Base-by-base conservation (phyloP, 2,888 invertebrate genomes). In the Polymixis flavicincta region DNA sequence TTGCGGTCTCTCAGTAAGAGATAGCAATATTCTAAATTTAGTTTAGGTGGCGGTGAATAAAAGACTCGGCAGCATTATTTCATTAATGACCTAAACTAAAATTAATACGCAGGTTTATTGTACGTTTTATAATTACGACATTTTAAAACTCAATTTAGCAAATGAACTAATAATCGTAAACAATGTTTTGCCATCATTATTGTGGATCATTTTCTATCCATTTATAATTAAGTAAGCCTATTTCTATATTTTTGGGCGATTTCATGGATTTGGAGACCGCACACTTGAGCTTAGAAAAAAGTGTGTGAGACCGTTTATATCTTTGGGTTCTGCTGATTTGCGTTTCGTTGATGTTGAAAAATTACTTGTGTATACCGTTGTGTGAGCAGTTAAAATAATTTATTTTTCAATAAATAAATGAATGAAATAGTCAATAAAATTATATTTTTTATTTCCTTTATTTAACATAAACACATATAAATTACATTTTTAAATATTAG, bases 151-250 rank as follows among this genome's bases (percentile, higher is more conserved):
- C 74, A 83, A 83, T 86, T 85, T 68, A 73, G 76, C 76, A 80
- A 86, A 83, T 77, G 74, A 76, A 71, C 65, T 78, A 85, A 86
- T 85, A 85, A 81, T 82, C 79, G 83, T 88, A 85, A 89, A 87
- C 82, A 76, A 88, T 76, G 70, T 85, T 84, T 80, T 80, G 87
- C 89, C 92, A 92, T 76, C 92, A 87, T 83, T 89, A 89, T 89
- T 71, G 57, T 42, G 14, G 59, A 67, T 65, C 86, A 89, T 89
- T 89, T 89, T 85, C 88, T 91, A 92, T 92, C 92, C 91, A 91
- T 91, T 90, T 89, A 86, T 93, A 93, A 94, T 93, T 92, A 92
- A 91, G 85, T 92, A 92, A 91, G 85, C 78, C 84, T 83, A 90
- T 85, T 85, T 83, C 85, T 89, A 91, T 86, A 88, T 90, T 93